phyloP scores from a whole-genome alignment of 2,113 vertebrate genomes.

The Pteruthius melanotis region DNA sequence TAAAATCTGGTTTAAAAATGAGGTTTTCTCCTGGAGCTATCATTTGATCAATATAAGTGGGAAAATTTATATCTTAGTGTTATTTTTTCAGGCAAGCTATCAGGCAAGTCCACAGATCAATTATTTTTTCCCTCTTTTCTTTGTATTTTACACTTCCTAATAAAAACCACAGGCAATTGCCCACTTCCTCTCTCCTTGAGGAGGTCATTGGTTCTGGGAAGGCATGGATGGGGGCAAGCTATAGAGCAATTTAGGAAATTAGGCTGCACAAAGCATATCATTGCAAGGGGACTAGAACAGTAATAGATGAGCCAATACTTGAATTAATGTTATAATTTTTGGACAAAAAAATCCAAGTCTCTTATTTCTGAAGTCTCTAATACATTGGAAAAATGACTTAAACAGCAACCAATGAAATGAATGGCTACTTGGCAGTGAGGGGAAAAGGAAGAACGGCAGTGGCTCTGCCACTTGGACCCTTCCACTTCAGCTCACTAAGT shows the following conservation, averaged over 20 bases:
- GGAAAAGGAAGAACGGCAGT: rapidly evolving
- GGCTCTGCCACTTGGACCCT: neutral
- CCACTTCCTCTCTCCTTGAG: neutral
- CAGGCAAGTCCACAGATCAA: neutral
- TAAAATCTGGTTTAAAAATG: neutral
- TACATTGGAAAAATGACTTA: neutral
- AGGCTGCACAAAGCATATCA: neutral
- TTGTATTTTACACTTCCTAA: neutral
- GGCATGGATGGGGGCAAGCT: neutral
- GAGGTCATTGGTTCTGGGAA: neutral
- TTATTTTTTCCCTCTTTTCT: neutral
- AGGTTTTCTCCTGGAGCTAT: neutral
- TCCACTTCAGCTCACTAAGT: neutral
- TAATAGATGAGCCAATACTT: neutral
- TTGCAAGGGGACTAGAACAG: neutral
- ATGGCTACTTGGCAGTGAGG: neutral
- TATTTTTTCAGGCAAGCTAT: neutral
- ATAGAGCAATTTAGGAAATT: neutral
- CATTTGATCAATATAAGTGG: neutral
- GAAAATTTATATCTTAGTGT: neutral
- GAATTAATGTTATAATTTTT: neutral
- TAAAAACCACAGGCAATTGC: neutral
- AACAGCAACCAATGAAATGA: neutral
- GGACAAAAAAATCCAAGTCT: rapidly evolving
- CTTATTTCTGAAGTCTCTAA: neutral